These are phyloP conservation scores for Tribolium freemani DNA, from an alignment of 2,888 invertebrate species.

Conservation along the genomic window DNA sequence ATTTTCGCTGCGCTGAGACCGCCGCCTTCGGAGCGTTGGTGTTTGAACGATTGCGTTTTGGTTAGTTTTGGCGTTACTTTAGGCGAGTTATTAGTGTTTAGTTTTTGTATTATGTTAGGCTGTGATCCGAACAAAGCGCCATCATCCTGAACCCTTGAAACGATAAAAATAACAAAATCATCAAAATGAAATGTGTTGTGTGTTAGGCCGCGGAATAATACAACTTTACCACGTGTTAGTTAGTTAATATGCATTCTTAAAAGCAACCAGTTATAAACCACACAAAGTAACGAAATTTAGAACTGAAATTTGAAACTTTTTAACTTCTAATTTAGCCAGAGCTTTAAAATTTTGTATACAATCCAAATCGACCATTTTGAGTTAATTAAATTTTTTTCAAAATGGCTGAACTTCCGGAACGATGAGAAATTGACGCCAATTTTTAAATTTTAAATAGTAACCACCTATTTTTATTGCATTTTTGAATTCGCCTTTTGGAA, in stretches of 20 bases:
- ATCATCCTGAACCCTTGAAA: conserved; percentile 57
- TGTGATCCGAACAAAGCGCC: conserved; percentile 67
- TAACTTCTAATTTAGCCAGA: no score
- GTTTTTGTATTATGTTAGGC: conserved; percentile 67
- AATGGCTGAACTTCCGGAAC: no score
- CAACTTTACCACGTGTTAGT: neutral
- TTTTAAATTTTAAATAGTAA: no score
- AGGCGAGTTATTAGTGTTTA: conserved; percentile 61
- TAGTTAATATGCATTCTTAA: neutral
- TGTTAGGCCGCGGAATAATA: neutral
- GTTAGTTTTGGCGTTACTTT: conserved; percentile 66
- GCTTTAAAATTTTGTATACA: no score
- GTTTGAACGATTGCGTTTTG: conserved; percentile 68
- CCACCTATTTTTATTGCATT: no score
- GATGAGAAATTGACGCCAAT: no score
- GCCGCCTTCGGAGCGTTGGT: conserved; percentile 59
- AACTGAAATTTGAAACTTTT: no score
- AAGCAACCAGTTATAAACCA: no score
- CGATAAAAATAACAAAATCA: conserved; percentile 35
- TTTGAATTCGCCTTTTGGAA: no score
- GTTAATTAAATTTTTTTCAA: no score
- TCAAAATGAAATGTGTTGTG: conserved; percentile 14
- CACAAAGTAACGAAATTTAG: no score
- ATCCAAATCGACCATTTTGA: no score
- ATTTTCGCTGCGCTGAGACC: conserved; percentile 63